These are phyloP conservation scores for Sebastes itinus DNA, from an alignment of 2,797 vertebrate genomes.

Conservation along the genomic window DNA sequence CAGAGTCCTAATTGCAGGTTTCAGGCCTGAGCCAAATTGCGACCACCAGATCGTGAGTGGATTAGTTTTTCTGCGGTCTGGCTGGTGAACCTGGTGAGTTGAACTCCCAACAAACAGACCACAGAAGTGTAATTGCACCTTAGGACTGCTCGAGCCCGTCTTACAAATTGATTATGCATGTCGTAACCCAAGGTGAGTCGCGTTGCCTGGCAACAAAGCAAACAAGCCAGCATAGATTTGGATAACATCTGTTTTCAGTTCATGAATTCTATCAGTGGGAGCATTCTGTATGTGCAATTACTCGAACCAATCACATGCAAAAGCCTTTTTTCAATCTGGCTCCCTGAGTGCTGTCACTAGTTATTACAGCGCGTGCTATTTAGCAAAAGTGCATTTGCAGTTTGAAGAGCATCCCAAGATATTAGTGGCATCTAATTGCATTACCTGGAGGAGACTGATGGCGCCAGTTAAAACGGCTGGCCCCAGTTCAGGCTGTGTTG, in stretches of 20 bases:
- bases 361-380: slow-evolving; percentile 84
- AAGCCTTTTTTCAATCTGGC: slow-evolving; percentile 75
- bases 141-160: not conserved
- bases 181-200: slow-evolving; percentile 31
- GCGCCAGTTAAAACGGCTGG: slow-evolving; percentile 86
- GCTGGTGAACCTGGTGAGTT: slow-evolving; percentile 20
- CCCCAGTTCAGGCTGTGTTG: slow-evolving; percentile 81
- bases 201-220: slow-evolving; percentile 64
- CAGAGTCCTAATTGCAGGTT: slow-evolving; percentile 16
- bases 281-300: slow-evolving; percentile 68
- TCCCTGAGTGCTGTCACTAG: slow-evolving; percentile 83
- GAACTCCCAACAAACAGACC: slow-evolving; percentile 15
- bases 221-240: slow-evolving; percentile 52
- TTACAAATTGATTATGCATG: slow-evolving; percentile 22
- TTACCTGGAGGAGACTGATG: slow-evolving; percentile 88
- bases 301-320: slow-evolving; percentile 75
- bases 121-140: slow-evolving; percentile 25
- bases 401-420: slow-evolving; percentile 87
- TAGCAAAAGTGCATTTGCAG: slow-evolving; percentile 87
- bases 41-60: not conserved
- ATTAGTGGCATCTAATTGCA: slow-evolving; percentile 90
- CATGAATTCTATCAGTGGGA: slow-evolving; percentile 67
- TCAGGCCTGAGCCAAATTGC: slow-evolving; percentile 16
- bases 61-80: slow-evolving; percentile 22
- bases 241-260: slow-evolving; percentile 74